These are phyloP conservation scores for Salpingus planirostris DNA, from an alignment of 2,888 invertebrate genomes.

Conservation along the genomic window DNA sequence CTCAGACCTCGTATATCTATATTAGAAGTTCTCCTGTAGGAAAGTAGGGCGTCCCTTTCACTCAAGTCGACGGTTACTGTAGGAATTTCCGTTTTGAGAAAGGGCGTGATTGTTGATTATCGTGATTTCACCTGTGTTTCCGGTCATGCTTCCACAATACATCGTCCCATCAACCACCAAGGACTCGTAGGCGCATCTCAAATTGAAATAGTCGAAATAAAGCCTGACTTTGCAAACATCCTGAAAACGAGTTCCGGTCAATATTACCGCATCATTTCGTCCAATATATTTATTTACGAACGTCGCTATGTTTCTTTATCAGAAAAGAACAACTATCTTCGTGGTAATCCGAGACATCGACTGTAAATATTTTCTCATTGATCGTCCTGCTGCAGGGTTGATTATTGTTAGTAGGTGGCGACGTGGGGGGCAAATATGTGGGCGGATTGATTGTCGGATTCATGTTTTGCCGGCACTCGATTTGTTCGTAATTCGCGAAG, in stretches of 20 bases:
- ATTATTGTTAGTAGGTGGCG: not conserved
- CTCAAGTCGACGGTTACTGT: constrained; percentile 11
- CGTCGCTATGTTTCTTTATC: constrained; percentile 17
- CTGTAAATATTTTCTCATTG: constrained; percentile 24
- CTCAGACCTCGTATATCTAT: constrained; percentile 10
- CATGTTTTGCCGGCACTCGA: constrained; percentile 29
- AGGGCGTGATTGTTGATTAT: not conserved
- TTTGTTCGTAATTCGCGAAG: constrained; percentile 39
- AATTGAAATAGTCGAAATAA: constrained; percentile 30
- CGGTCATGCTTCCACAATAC: constrained; percentile 33
- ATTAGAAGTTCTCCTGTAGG: constrained; percentile 12
- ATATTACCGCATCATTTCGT: constrained; percentile 11
- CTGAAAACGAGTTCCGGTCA: constrained; percentile 20
- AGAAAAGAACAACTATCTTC: constrained; percentile 18
- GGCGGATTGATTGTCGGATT: constrained; percentile 17
- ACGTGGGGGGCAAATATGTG: constrained; percentile 8
- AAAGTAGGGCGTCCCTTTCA: constrained; percentile 9
- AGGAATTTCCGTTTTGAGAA: constrained; percentile 3
- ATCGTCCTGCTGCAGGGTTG: constrained; percentile 25
- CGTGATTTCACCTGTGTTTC: constrained; percentile 24
- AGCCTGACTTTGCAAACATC: constrained; percentile 32
- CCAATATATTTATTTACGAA: constrained; percentile 5
- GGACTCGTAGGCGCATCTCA: constrained; percentile 31
- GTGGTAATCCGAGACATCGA: constrained; percentile 24
- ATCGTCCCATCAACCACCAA: constrained; percentile 28